phyloP scores from a whole-genome alignment of 2,888 invertebrate genomes.

The Noctua comes region DNA sequence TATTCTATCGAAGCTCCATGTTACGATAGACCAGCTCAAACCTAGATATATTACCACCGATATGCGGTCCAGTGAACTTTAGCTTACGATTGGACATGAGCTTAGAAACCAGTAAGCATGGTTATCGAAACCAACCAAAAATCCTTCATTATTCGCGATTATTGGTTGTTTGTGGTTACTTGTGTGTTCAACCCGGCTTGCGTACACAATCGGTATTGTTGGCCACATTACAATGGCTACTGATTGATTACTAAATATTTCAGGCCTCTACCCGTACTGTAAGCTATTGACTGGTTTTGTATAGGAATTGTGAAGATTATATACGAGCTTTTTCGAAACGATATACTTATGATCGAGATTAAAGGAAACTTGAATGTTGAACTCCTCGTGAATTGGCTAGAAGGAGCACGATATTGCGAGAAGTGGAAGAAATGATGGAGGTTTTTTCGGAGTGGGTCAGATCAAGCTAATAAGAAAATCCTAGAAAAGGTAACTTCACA shows the following conservation, averaged over 20 bases:
- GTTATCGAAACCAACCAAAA: slow-evolving; percentile 1
- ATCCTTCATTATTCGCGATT: background rate
- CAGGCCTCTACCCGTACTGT: background rate
- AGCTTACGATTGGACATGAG: background rate
- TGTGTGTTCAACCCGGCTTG: background rate
- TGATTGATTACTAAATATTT: slow-evolving; percentile 27
- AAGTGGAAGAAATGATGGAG: background rate
- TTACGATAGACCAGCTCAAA: background rate
- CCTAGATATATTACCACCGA: background rate
- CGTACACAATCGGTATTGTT: slow-evolving; percentile 9
- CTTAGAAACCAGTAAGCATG: background rate
- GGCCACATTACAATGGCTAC: background rate
- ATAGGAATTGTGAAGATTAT: background rate
- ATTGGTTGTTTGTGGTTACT: background rate
- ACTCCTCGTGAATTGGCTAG: background rate
- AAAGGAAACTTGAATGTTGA: background rate
- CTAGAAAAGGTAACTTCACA: background rate
- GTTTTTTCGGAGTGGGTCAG: background rate
- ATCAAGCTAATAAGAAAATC: background rate
- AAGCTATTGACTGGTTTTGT: background rate
- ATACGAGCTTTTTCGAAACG: background rate
- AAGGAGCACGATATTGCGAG: background rate
- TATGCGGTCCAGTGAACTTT: background rate
- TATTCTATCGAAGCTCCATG: background rate
- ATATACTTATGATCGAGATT: background rate